These are phyloP conservation scores for Palythoa caribaeorum DNA, from an alignment of 92 coral and sea anemone genomes.

Conservation along the genomic window DNA sequence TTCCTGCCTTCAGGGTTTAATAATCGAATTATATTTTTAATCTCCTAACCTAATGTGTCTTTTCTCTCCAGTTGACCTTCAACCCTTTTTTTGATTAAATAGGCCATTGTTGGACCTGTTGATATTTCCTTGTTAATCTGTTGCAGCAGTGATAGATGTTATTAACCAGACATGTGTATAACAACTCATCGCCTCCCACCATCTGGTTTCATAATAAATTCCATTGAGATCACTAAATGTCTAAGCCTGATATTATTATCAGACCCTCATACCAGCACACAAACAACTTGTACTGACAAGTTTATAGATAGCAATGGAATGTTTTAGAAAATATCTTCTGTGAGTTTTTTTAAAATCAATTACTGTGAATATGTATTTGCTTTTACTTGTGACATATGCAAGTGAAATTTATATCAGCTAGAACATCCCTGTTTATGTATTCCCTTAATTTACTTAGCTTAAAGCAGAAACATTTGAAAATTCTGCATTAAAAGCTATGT, in stretches of 20 bases:
- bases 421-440: too few relatives aligned
- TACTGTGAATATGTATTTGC: not conserved
- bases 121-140: constrained; percentile 4
- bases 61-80: constrained; percentile 13
- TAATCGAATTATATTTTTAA: constrained; percentile 13
- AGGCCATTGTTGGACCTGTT: constrained; percentile 35
- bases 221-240: constrained; percentile 8
- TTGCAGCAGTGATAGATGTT: not conserved
- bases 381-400: too few relatives aligned
- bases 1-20: constrained; percentile 28
- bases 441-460: too few relatives aligned
- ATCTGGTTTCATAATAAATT: constrained; percentile 20
- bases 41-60: not conserved
- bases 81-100: constrained; percentile 34
- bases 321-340: not conserved
- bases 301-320: constrained; percentile 15
- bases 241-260: not conserved
- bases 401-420: too few relatives aligned
- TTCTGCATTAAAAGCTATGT: too few relatives aligned
- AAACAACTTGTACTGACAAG: constrained; percentile 13
- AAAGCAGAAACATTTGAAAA: too few relatives aligned
- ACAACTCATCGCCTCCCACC: constrained; percentile 29
- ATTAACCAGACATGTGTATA: constrained; percentile 2
- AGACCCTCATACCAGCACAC: not conserved
- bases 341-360: not conserved